Percentiles rank a stretch among this genome's conserved stretches.
These are phyloP conservation scores for Scomber colias DNA, from an alignment of 2,113 vertebrate species.

Conservation along the genomic window DNA sequence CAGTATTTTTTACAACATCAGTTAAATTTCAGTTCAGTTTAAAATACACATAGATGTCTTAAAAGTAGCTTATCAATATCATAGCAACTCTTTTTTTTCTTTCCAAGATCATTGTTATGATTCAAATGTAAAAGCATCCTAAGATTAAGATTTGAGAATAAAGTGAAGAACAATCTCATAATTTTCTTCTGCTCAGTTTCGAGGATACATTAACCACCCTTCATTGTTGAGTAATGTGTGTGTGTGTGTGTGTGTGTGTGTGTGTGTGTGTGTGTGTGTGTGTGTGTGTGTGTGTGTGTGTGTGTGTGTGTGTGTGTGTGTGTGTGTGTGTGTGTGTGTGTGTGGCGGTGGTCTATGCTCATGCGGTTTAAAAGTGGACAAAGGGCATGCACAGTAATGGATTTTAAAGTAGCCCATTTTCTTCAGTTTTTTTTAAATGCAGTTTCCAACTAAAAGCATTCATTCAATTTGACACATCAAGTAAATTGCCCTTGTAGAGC, in stretches of 20 bases:
- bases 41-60: too few relatives aligned
- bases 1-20: too few relatives aligned
- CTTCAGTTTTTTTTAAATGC: not conserved
- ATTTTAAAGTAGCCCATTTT: slow-evolving; percentile 50
- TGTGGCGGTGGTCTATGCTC: not conserved
- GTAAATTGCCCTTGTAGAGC: not conserved
- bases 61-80: too few relatives aligned
- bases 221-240: slow-evolving; percentile 14
- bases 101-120: not conserved
- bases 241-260: slow-evolving; percentile 1
- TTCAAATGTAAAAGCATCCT: not conserved
- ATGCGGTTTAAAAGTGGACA: slow-evolving; percentile 11
- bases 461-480: not conserved
- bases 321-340: too few relatives aligned
- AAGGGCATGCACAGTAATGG: slow-evolving; percentile 35
- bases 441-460: slow-evolving; percentile 22
- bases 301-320: too few relatives aligned
- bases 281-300: slow-evolving; percentile 1
- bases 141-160: not conserved
- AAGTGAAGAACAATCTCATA: not conserved
- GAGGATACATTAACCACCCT: not conserved
- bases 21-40: too few relatives aligned
- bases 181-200: not conserved
- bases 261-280: not conserved
- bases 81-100: not conserved